Conservation (phyloP, 2,113 vertebrate species). For the Uropsilus gracilis region DNA sequence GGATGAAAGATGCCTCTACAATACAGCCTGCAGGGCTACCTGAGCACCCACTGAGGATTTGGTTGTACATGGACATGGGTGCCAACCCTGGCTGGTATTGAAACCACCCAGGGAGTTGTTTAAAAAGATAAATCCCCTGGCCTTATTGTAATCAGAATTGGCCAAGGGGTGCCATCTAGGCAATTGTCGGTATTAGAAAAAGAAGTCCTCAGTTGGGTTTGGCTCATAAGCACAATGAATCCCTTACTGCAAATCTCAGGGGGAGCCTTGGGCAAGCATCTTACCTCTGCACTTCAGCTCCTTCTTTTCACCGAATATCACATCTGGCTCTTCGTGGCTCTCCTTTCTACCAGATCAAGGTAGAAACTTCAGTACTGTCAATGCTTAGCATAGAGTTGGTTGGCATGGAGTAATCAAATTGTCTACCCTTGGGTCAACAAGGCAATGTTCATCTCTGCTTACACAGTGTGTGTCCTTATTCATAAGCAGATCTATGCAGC, state of each 20-base stretch:
- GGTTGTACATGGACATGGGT: background rate
- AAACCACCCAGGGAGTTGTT: background rate
- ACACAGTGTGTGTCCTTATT: too few relatives aligned
- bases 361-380: background rate
- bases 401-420: background rate
- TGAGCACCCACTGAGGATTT: accelerated
- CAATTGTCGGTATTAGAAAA: background rate
- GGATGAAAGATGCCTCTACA: background rate
- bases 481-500: too few relatives aligned
- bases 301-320: background rate
- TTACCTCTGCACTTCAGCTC: accelerated
- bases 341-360: background rate
- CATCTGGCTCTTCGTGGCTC: accelerated
- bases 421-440: background rate
- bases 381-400: background rate
- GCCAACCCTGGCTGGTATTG: background rate
- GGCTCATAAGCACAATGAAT: accelerated
- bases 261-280: accelerated
- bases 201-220: background rate
- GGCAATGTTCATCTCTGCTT: background rate
- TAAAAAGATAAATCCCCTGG: background rate
- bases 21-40: background rate
- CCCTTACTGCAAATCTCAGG: background rate
- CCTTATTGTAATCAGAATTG: background rate
- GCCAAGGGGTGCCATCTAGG: background rate